These are phyloP conservation scores for Rallus crepitans DNA, from an alignment of 2,797 vertebrate species.

Conservation along the genomic window DNA sequence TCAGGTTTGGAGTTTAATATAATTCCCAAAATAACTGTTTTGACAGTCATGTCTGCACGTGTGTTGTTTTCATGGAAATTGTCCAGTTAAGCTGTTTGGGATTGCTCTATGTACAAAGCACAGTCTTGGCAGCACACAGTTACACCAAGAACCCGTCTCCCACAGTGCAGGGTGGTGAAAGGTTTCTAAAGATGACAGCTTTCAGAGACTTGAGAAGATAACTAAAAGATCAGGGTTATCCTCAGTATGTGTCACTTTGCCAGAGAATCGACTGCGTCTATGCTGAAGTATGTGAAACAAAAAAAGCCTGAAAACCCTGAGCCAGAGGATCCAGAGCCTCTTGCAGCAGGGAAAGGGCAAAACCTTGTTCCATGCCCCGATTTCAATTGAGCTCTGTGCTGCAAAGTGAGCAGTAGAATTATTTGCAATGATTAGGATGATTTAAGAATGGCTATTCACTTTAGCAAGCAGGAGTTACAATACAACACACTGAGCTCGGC, in stretches of 20 bases:
- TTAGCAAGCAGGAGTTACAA: not conserved
- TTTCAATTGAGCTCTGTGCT: not conserved
- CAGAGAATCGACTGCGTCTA: not conserved
- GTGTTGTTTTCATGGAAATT: not conserved
- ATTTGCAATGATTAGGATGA: not conserved
- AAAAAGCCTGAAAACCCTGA: not conserved
- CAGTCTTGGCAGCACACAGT: no score
- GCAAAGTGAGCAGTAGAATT: not conserved
- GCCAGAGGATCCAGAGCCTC: not conserved
- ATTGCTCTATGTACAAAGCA: rapidly evolving
- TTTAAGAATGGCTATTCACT: not conserved
- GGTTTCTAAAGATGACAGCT: not conserved
- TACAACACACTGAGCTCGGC: not conserved
- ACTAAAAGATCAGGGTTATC: not conserved
- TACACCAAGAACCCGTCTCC: not conserved
- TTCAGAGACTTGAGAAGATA: not conserved
- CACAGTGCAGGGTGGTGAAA: not conserved
- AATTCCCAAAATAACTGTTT: not conserved
- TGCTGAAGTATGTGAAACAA: not conserved
- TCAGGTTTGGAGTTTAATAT: not conserved
- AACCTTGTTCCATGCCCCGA: not conserved
- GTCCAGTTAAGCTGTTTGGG: not conserved
- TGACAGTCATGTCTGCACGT: not conserved
- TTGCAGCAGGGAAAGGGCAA: not conserved
- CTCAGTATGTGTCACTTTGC: not conserved